Conservation (phyloP, 2,113 vertebrate genomes). For the Anhinga anhinga region DNA sequence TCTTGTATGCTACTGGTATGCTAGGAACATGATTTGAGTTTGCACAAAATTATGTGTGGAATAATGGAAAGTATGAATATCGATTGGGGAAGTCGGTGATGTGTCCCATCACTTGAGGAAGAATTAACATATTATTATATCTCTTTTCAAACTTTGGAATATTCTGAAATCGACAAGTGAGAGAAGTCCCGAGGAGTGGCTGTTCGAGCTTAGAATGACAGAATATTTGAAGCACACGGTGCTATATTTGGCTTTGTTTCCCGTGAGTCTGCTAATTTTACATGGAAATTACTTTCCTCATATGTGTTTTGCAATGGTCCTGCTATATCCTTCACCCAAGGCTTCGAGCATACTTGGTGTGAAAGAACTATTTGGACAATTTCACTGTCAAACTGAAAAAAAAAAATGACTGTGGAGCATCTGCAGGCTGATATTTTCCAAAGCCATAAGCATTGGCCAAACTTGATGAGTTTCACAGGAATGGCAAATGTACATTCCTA, state of each 20-base stretch:
- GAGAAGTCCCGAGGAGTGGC: background rate
- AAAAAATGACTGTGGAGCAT: background rate
- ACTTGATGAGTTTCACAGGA: background rate
- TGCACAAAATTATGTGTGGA: background rate
- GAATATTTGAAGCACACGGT: background rate
- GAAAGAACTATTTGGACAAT: background rate
- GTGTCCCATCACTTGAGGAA: background rate
- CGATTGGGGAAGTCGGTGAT: background rate
- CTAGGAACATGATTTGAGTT: background rate
- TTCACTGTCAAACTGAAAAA: background rate
- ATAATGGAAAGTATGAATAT: background rate
- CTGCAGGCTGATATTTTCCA: background rate
- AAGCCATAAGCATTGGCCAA: background rate
- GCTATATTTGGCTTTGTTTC: background rate
- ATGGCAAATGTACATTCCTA: background rate
- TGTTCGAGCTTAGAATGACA: background rate
- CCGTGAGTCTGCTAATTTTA: background rate
- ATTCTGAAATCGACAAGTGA: background rate
- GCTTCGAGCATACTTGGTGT: background rate
- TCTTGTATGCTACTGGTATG: background rate
- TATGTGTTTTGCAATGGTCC: background rate
- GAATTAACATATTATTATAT: background rate
- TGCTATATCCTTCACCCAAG: background rate
- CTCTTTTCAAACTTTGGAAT: background rate
- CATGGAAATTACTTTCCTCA: background rate